These are phyloP conservation scores for Megastigmus dorsalis DNA, from an alignment of 2,888 invertebrate species.

Conservation along the genomic window DNA sequence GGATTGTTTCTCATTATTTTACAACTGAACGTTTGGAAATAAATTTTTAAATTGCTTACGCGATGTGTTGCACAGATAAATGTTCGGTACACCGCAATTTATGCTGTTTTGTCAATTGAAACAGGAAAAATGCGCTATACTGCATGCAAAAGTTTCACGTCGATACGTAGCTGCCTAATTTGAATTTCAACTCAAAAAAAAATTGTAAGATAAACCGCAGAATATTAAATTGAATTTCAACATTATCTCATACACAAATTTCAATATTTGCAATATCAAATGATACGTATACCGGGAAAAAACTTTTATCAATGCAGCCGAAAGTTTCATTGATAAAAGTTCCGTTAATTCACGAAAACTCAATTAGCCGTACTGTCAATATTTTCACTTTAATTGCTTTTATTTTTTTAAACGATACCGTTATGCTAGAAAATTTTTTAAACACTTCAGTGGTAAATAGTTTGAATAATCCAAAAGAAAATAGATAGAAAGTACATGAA, in stretches of 20 bases:
- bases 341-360: neutral
- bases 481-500: neutral
- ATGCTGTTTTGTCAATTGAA: too few relatives aligned
- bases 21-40: too few relatives aligned
- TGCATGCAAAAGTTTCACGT: too few relatives aligned
- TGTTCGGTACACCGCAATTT: too few relatives aligned
- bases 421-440: neutral
- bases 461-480: slow-evolving; percentile 9
- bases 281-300: too few relatives aligned
- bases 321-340: neutral
- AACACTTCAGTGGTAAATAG: neutral
- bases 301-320: neutral
- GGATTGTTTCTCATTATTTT: too few relatives aligned
- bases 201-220: neutral
- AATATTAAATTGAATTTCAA: neutral
- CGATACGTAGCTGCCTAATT: too few relatives aligned
- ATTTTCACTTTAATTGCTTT: slow-evolving; percentile 1
- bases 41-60: too few relatives aligned
- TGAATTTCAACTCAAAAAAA: too few relatives aligned
- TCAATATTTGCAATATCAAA: too few relatives aligned
- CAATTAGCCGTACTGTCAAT: neutral
- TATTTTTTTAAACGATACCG: neutral
- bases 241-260: neutral
- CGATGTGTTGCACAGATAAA: too few relatives aligned
- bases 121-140: too few relatives aligned